phyloP scores from a whole-genome alignment of 2,888 invertebrate species.

The Drosophila fulvimacula region DNA sequence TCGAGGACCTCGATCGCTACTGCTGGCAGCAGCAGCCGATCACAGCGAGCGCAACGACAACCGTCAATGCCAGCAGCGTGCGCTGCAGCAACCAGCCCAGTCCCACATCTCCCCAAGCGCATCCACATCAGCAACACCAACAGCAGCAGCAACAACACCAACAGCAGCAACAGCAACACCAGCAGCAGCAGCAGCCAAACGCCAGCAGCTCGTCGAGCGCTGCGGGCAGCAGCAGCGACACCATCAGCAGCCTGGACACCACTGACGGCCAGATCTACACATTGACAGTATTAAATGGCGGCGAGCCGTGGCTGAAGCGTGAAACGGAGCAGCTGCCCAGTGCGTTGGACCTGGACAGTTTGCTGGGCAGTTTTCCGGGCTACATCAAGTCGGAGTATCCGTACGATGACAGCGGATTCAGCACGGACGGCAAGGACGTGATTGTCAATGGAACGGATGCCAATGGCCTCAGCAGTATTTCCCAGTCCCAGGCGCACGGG shows the following conservation, averaged over 20 bases:
- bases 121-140: conserved; percentile 47
- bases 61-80: conserved; percentile 84
- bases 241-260: conserved; percentile 84
- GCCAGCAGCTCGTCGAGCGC: conserved; percentile 70
- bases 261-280: conserved; percentile 93
- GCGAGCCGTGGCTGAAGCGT: conserved; percentile 89
- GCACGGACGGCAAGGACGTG: conserved; percentile 86
- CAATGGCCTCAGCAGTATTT: conserved; percentile 70
- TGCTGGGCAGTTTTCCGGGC: conserved; percentile 90
- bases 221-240: conserved; percentile 75
- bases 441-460: conserved; percentile 64
- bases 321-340: conserved; percentile 86
- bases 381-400: conserved; percentile 91
- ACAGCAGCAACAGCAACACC: conserved; percentile 57
- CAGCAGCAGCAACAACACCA: conserved; percentile 43
- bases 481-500: conserved; percentile 66
- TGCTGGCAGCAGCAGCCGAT: conserved; percentile 90
- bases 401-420: conserved; percentile 91
- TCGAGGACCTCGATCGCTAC: conserved; percentile 94
- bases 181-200: conserved; percentile 63
- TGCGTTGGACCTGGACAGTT: conserved; percentile 91
- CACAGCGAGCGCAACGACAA: conserved; percentile 58
- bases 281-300: conserved; percentile 92
- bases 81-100: conserved; percentile 81
- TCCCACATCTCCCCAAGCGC: conserved; percentile 67